Conservation (phyloP, 2,797 vertebrate species). For the Phrynocephalus guinanensis region DNA sequence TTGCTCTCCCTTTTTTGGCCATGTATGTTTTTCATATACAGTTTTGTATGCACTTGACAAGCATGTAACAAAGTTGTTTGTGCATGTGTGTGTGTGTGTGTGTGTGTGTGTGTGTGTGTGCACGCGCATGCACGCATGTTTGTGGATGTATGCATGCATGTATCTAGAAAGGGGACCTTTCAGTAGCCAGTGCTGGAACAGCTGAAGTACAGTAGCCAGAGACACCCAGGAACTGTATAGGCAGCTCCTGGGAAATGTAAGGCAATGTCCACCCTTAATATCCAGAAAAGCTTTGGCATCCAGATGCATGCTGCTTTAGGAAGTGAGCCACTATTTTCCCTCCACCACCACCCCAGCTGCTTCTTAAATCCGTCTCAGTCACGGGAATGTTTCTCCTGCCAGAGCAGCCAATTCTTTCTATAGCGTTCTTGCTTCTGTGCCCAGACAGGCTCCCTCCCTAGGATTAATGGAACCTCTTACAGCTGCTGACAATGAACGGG, state of each 20-base stretch:
- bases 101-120: too few species aligned
- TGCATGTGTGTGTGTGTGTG: too few species aligned
- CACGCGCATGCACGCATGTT: too few species aligned
- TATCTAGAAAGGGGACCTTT: too few species aligned
- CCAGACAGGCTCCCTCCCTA: conserved; percentile 9
- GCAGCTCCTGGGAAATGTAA: background rate
- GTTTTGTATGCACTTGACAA: background rate
- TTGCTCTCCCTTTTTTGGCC: background rate
- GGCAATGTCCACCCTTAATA: background rate
- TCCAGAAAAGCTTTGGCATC: conserved; percentile 9
- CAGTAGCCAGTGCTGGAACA: too few species aligned
- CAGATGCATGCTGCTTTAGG: conserved; percentile 11
- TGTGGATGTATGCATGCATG: too few species aligned
- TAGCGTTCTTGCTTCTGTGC: conserved; percentile 8
- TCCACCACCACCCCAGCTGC: background rate
- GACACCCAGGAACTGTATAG: background rate
- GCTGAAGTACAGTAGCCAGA: background rate
- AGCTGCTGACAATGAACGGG: conserved; percentile 10
- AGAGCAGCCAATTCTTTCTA: conserved; percentile 14
- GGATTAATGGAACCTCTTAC: conserved; percentile 20
- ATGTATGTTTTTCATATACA: background rate
- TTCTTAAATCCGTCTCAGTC: conserved; percentile 2
- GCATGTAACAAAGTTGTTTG: background rate
- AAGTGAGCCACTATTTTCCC: background rate
- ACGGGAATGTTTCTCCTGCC: conserved; percentile 3